Percentiles rank a stretch among this genome's conserved stretches.
Evolutionary conservation across 30 jellyfish, hydroid and myxozoan species (phyloP).

Genomic region (Rhopilema esculentum): DNA sequence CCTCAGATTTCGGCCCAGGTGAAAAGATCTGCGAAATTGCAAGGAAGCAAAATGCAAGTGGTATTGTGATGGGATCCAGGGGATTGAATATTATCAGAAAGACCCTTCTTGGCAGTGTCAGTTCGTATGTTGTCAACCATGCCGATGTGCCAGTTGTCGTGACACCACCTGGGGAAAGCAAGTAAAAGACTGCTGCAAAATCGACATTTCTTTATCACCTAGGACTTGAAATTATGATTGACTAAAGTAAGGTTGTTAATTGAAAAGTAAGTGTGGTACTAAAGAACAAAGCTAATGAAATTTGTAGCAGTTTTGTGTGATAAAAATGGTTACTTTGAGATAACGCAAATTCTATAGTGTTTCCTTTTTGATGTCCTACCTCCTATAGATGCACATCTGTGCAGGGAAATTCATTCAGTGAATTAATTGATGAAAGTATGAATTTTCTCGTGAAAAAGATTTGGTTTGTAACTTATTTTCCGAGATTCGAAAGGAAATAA

Average conservation of each 20-base stretch:
- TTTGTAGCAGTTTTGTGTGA: not conserved
- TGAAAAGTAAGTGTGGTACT: not conserved
- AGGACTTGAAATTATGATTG: not conserved
- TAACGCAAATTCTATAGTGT: not conserved
- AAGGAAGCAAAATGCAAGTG: conserved; percentile 67
- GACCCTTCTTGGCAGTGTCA: conserved; percentile 83
- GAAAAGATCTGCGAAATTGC: conserved; percentile 79
- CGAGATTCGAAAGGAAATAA: too few relatives aligned
- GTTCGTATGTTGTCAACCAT: conserved; percentile 81
- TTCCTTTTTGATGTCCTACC: not conserved
- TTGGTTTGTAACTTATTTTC: too few relatives aligned
- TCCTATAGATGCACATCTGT: too few relatives aligned
- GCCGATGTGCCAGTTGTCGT: conserved; percentile 79
- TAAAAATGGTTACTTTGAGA: too few relatives aligned
- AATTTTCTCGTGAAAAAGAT: too few relatives aligned
- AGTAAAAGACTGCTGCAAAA: not conserved
- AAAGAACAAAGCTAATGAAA: not conserved
- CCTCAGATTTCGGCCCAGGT: conserved; percentile 75
- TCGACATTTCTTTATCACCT: not conserved
- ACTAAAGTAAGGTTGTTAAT: not conserved
- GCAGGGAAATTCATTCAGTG: too few relatives aligned
- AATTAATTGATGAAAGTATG: too few relatives aligned
- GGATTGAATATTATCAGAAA: conserved; percentile 79
- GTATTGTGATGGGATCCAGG: conserved; percentile 88
- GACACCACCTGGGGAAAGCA: conserved; percentile 64